These are phyloP conservation scores for silkworm (Bombyx mori) DNA, from an alignment of 1,140 invertebrate species.

Conservation along the genomic window DNA sequence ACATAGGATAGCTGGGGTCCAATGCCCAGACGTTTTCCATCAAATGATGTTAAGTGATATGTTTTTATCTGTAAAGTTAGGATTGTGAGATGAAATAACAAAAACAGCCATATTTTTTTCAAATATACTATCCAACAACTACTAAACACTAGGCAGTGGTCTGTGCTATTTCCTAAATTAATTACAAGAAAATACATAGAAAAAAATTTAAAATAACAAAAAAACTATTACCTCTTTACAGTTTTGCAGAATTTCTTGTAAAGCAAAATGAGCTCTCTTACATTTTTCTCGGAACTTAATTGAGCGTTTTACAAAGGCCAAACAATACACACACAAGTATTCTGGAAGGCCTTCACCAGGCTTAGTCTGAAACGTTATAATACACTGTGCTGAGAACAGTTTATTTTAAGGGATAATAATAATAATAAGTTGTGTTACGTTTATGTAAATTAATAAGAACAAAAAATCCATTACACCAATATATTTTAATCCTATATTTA, in stretches of 20 bases:
- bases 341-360: constrained; percentile 38
- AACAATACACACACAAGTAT: constrained; percentile 46
- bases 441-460: constrained; percentile 5
- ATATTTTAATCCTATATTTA: neutral
- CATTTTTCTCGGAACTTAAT: constrained; percentile 50
- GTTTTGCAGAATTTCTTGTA: constrained; percentile 35
- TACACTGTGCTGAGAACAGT: constrained; percentile 5
- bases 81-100: neutral
- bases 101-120: no score
- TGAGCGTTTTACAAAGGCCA: constrained; percentile 34
- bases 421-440: constrained; percentile 3
- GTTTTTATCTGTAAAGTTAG: constrained; percentile 37
- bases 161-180: neutral
- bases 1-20: constrained; percentile 35
- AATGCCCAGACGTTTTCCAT: constrained; percentile 29
- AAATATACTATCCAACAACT: no score
- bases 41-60: constrained; percentile 26
- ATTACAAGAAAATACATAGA: neutral
- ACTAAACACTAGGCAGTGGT: neutral
- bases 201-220: neutral
- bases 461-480: neutral
- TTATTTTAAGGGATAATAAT: no score
- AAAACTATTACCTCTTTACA: constrained; percentile 34
- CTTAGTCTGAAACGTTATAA: constrained; percentile 24
- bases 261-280: constrained; percentile 42